A percentile compares a stretch with the other conserved stretches of the same genome.
These are phyloP conservation scores for Brachyopa scutellaris DNA, from an alignment of 2,888 invertebrate genomes.

Conservation along the genomic window DNA sequence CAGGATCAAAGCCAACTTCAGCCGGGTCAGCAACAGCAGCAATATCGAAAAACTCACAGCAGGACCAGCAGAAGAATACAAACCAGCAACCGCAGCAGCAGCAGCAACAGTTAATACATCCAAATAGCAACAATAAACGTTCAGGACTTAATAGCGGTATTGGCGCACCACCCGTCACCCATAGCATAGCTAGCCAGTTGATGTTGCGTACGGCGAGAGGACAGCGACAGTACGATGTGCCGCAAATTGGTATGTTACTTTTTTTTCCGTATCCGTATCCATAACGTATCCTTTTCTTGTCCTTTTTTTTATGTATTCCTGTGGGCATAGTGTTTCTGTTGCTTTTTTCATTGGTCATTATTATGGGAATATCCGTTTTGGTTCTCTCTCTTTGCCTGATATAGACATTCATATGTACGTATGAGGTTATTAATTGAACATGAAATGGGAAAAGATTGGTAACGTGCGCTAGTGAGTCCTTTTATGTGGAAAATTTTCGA, in stretches of 20 bases:
- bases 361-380: conserved; percentile 9
- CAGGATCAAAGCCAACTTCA: conserved; percentile 53
- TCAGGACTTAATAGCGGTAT: conserved; percentile 76
- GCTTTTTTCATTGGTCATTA: background rate
- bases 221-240: conserved; percentile 91
- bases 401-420: conserved; percentile 14
- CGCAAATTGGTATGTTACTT: conserved; percentile 89
- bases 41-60: conserved; percentile 37
- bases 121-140: conserved; percentile 78
- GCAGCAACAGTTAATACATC: conserved; percentile 76
- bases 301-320: background rate
- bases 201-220: conserved; percentile 90
- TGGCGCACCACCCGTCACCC: conserved; percentile 81
- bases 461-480: background rate
- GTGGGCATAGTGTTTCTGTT: no score
- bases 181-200: conserved; percentile 88
- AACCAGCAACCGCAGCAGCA: conserved; percentile 74
- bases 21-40: conserved; percentile 25
- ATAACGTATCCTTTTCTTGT: background rate
- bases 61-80: conserved; percentile 71
- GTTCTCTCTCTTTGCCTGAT: conserved; percentile 15
- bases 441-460: conserved; percentile 50
- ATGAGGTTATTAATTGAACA: conserved; percentile 61
- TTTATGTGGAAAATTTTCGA: conserved; percentile 19
- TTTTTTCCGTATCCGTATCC: background rate